A percentile compares a stretch with the other conserved stretches of the same genome.
These are phyloP conservation scores for Eulemur macaco DNA, from an alignment of 2,113 vertebrate genomes.

Conservation along the genomic window DNA sequence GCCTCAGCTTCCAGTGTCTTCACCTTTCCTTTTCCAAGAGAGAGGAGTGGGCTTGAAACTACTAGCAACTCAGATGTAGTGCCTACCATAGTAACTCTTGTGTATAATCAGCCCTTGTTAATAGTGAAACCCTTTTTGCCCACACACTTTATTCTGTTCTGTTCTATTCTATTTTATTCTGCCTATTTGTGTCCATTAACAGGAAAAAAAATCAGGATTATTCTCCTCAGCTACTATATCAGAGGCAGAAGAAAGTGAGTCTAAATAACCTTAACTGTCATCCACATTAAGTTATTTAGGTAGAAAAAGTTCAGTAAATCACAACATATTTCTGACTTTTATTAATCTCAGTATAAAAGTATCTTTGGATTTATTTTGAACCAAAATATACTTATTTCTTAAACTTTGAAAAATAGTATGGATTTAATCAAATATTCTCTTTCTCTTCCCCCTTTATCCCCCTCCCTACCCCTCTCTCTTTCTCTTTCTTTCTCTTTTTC, in stretches of 20 bases:
- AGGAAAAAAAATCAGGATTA: background rate
- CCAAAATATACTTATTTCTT: background rate
- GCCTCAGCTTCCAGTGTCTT: rapidly evolving
- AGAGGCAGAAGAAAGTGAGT: background rate
- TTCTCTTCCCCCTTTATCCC: too few relatives aligned
- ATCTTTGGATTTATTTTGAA: background rate
- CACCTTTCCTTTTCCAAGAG: background rate
- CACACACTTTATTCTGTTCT: background rate
- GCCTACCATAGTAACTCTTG: background rate
- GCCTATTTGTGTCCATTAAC: background rate
- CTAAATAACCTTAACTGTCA: background rate
- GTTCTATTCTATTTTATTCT: background rate
- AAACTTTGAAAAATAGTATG: background rate
- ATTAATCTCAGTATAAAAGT: background rate
- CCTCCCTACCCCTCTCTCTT: too few relatives aligned
- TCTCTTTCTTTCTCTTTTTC: background rate
- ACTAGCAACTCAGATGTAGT: background rate
- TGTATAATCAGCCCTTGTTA: background rate
- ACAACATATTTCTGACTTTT: background rate
- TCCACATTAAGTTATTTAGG: background rate
- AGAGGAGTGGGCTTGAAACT: background rate
- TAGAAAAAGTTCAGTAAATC: background rate
- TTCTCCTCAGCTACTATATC: background rate
- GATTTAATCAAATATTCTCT: background rate
- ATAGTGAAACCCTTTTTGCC: background rate